Evolutionary conservation across 2,888 invertebrate species (phyloP).

Genomic region (Netelia fuscicornis): DNA sequence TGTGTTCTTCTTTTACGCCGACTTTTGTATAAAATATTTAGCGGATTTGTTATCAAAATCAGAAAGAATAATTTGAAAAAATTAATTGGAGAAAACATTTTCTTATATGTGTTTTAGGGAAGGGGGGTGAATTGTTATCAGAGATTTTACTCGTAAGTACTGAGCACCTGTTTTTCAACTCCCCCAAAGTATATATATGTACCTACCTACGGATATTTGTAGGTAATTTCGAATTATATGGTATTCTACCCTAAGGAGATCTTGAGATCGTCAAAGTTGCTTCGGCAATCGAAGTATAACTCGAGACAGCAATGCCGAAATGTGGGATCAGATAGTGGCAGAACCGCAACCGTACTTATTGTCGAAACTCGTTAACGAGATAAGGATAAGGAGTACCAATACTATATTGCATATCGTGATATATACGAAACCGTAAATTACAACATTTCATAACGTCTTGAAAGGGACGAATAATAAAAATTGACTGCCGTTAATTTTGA

Average conservation of each 20-base stretch:
- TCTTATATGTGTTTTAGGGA: too few species aligned
- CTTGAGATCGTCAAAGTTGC: conserved; percentile 52
- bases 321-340: conserved; percentile 68
- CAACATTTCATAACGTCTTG: conserved; percentile 11
- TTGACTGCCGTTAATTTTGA: background rate
- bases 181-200: background rate
- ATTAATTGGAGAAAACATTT: too few species aligned
- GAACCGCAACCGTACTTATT: conserved; percentile 70
- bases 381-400: conserved; percentile 40
- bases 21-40: too few species aligned
- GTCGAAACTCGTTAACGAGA: conserved; percentile 56
- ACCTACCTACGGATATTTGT: background rate
- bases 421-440: conserved; percentile 26
- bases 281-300: conserved; percentile 41
- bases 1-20: too few species aligned
- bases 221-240: background rate
- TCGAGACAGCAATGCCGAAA: conserved; percentile 55
- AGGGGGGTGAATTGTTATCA: too few species aligned
- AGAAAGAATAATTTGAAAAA: too few species aligned
- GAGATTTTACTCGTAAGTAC: too few species aligned
- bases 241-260: conserved; percentile 12
- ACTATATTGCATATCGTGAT: background rate
- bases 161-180: too few species aligned
- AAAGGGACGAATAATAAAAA: conserved; percentile 23
- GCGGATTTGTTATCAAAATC: too few species aligned